These are phyloP conservation scores for Apotomis capreana DNA, from an alignment of 2,888 invertebrate genomes.

Conservation along the genomic window DNA sequence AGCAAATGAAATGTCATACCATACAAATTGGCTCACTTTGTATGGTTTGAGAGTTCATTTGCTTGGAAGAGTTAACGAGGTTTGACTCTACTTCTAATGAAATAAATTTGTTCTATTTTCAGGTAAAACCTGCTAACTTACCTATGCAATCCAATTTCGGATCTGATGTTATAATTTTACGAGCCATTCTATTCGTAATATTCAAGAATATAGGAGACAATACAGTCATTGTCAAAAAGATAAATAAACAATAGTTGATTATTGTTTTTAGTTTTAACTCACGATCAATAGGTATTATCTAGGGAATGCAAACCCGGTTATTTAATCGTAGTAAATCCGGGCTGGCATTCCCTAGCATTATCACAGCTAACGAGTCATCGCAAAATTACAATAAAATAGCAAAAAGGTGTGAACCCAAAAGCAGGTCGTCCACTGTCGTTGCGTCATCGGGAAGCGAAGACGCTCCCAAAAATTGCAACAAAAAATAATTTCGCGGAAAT, in stretches of 20 bases:
- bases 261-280: background rate
- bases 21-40: too few relatives aligned
- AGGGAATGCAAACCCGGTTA: too few relatives aligned
- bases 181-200: too few relatives aligned
- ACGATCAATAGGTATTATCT: slow-evolving; percentile 10
- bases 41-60: too few relatives aligned
- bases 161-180: too few relatives aligned
- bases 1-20: too few relatives aligned
- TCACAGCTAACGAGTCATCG: slow-evolving; percentile 6
- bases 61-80: too few relatives aligned
- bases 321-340: too few relatives aligned
- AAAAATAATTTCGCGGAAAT: slow-evolving; percentile 64
- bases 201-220: background rate
- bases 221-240: background rate
- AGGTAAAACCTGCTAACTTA: too few relatives aligned
- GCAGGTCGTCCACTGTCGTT: slow-evolving; percentile 27
- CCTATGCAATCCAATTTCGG: too few relatives aligned
- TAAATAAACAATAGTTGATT: slow-evolving; percentile 13
- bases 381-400: slow-evolving; percentile 9
- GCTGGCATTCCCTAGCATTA: background rate
- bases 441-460: slow-evolving; percentile 37
- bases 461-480: slow-evolving; percentile 44
- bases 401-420: slow-evolving; percentile 24
- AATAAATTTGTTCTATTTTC: too few relatives aligned
- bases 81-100: too few relatives aligned